phyloP scores from a whole-genome alignment of 2,113 vertebrate genomes.

The Lepisosteus oculatus region DNA sequence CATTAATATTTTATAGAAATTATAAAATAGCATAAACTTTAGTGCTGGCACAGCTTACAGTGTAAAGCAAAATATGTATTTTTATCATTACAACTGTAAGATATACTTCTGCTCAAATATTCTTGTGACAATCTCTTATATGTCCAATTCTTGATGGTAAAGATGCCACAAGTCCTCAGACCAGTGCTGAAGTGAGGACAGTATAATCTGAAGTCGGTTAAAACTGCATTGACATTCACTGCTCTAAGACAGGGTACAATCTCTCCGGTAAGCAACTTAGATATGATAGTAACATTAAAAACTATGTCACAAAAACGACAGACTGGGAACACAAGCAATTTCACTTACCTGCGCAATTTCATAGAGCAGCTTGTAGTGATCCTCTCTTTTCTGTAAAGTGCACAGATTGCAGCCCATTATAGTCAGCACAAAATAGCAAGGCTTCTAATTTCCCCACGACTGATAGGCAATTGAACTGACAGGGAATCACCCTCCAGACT shows the following conservation, averaged over 20 bases:
- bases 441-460: conserved; percentile 65
- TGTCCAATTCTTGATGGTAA: no score
- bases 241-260: neutral
- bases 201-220: neutral
- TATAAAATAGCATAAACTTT: no score
- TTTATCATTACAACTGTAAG: no score
- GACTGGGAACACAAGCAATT: neutral
- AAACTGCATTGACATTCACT: neutral
- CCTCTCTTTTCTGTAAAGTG: conserved; percentile 82
- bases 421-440: conserved; percentile 56
- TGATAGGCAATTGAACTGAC: conserved; percentile 66
- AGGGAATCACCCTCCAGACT: conserved; percentile 75
- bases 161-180: no score
- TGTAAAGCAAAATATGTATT: no score
- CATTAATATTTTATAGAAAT: no score
- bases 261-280: neutral
- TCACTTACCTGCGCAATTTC: conserved; percentile 83
- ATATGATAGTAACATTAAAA: neutral
- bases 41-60: no score
- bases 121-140: no score
- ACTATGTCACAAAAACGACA: neutral
- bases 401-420: conserved; percentile 84
- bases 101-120: no score
- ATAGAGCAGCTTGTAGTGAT: conserved; percentile 82
- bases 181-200: no score